Percentiles rank a stretch among this genome's conserved stretches.
Evolutionary conservation across 2,888 invertebrate genomes (phyloP).

Genomic region (Drosophila siamana): DNA sequence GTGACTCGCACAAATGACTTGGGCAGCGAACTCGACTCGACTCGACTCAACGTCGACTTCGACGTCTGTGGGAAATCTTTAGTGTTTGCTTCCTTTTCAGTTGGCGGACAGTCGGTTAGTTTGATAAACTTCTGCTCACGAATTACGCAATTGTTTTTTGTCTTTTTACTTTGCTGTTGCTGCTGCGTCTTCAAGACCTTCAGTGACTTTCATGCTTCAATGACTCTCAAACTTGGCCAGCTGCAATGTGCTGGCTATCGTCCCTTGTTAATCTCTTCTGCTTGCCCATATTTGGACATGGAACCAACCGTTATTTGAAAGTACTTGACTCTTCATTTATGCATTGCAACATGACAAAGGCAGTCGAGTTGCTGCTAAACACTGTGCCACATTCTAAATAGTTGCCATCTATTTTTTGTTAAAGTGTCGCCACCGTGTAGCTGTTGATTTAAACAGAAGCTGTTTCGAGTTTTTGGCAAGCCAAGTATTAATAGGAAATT

Average conservation of each 20-base stretch:
- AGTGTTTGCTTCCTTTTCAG: constrained; percentile 28
- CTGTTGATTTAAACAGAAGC: constrained; percentile 35
- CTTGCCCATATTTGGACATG: constrained; percentile 70
- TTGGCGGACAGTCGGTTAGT: constrained; percentile 3
- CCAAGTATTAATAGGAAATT: constrained; percentile 12
- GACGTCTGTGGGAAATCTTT: background rate
- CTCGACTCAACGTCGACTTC: too few species aligned
- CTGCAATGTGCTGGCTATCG: constrained; percentile 37
- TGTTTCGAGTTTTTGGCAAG: constrained; percentile 10
- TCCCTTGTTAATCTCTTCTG: constrained; percentile 55
- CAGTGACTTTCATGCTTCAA: constrained; percentile 78
- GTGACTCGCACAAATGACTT: constrained; percentile 15
- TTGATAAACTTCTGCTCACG: constrained; percentile 22
- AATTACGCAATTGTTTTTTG: constrained; percentile 47
- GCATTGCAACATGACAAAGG: constrained; percentile 56
- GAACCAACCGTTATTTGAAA: constrained; percentile 53
- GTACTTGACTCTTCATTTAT: constrained; percentile 63
- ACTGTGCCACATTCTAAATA: background rate
- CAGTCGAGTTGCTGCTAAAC: constrained; percentile 10
- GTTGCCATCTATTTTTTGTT: background rate
- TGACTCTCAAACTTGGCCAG: constrained; percentile 50
- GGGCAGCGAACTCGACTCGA: constrained; percentile 19
- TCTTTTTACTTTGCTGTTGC: constrained; percentile 3
- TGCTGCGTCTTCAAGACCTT: constrained; percentile 57
- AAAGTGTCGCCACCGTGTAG: background rate